Percentiles rank a stretch among this genome's conserved stretches.
These are phyloP conservation scores for Hymenochirus boettgeri DNA, from an alignment of 2,113 vertebrate species.

Conservation along the genomic window DNA sequence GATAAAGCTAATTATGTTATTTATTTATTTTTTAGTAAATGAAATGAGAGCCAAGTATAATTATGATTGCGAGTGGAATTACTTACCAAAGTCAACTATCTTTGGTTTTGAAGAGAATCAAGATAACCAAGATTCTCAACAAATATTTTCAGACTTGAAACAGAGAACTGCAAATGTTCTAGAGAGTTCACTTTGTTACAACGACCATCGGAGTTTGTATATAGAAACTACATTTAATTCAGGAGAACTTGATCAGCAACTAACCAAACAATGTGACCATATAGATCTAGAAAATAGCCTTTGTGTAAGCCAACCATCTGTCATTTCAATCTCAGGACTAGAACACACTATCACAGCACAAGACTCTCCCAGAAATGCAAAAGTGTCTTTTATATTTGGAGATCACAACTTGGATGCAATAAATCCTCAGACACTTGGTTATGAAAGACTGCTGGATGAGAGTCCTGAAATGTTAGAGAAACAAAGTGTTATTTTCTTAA, in stretches of 20 bases:
- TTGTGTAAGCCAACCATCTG: slow-evolving; percentile 69
- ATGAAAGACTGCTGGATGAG: slow-evolving; percentile 90
- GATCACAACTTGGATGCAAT: slow-evolving; percentile 80
- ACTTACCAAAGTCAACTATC: slow-evolving; percentile 77
- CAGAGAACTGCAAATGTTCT: slow-evolving; percentile 72
- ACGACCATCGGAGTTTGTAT: slow-evolving; percentile 76
- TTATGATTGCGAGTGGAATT: slow-evolving; percentile 80
- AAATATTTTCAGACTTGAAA: slow-evolving; percentile 72
- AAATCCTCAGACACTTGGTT: slow-evolving; percentile 85
- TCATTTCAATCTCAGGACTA: slow-evolving; percentile 72
- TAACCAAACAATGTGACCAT: slow-evolving; percentile 65
- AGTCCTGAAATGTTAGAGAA: slow-evolving; percentile 81
- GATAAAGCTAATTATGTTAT: no score
- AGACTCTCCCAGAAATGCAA: slow-evolving; percentile 83
- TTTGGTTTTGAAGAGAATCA: slow-evolving; percentile 75
- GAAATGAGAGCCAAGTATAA: slow-evolving; percentile 76
- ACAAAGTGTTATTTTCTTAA: slow-evolving; percentile 74
- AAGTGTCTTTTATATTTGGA: slow-evolving; percentile 97
- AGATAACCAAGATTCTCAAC: slow-evolving; percentile 74
- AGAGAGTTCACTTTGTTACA: slow-evolving; percentile 68
- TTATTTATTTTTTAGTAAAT: slow-evolving; percentile 62
- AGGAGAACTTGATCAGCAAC: slow-evolving; percentile 65
- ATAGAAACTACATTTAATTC: slow-evolving; percentile 75
- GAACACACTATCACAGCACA: slow-evolving; percentile 74
- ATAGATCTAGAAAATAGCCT: slow-evolving; percentile 70